phyloP scores from a whole-genome alignment of 2,797 vertebrate genomes.

The Melanotaenia maccullochi region DNA sequence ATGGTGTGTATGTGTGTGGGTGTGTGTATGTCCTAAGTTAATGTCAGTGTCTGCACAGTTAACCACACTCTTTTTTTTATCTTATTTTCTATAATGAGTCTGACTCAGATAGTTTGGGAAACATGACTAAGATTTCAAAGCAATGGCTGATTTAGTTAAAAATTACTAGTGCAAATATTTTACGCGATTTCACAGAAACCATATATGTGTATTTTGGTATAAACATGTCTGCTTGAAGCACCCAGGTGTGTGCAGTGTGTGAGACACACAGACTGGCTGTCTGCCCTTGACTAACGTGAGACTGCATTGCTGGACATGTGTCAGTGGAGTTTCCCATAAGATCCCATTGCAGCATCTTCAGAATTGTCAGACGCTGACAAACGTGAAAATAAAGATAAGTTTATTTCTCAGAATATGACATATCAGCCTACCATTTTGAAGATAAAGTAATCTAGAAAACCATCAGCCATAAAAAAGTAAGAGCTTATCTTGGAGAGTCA shows the following conservation, averaged over 20 bases:
- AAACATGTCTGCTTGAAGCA: background rate
- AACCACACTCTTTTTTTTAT: constrained; percentile 22
- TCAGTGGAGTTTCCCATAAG: constrained; percentile 9
- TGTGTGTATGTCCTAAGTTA: constrained; percentile 11
- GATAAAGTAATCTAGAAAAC: background rate
- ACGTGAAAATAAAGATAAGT: constrained; percentile 18
- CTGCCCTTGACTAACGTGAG: background rate
- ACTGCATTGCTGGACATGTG: background rate
- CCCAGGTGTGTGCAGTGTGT: background rate
- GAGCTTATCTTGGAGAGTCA: background rate
- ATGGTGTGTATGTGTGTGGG: background rate
- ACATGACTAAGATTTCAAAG: constrained; percentile 27
- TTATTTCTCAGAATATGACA: constrained; percentile 7
- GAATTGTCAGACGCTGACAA: background rate
- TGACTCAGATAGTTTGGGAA: constrained; percentile 18
- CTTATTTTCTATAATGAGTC: constrained; percentile 33
- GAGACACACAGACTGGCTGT: constrained; percentile 9
- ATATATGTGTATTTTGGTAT: background rate
- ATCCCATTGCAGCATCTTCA: constrained; percentile 11
- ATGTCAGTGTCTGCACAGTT: constrained; percentile 26
- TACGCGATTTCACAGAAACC: constrained; percentile 3
- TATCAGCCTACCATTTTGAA: constrained; percentile 1
- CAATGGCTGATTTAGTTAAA: constrained; percentile 21
- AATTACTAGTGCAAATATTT: background rate
- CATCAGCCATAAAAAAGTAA: background rate